Evolutionary conservation across 1,140 invertebrate species (phyloP).

Genomic region (Drosophila melanogaster): DNA sequence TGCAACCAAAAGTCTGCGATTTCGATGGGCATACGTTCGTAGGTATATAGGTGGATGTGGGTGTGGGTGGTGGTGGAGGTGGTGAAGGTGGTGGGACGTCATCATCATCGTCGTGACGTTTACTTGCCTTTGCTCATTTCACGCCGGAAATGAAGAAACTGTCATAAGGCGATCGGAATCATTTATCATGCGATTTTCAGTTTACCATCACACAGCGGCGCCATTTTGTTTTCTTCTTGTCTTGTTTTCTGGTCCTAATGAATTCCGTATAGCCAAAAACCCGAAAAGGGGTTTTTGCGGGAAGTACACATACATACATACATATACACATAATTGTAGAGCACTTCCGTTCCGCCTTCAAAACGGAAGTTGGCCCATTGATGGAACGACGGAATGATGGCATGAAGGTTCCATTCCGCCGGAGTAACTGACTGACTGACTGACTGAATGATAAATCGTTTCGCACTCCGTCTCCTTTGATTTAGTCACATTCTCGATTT

Average conservation of each 20-base stretch:
- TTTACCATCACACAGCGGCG: slow-evolving; percentile 9
- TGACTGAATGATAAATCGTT: slow-evolving; percentile 65
- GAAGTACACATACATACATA: background rate
- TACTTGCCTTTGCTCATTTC: slow-evolving; percentile 68
- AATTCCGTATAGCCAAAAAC: slow-evolving; percentile 55
- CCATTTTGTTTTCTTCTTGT: slow-evolving; percentile 65
- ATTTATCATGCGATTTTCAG: slow-evolving; percentile 83
- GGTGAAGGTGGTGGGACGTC: background rate
- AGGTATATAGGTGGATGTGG: background rate
- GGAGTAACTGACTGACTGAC: slow-evolving; percentile 2
- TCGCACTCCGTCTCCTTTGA: slow-evolving; percentile 6
- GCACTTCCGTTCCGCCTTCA: slow-evolving; percentile 40
- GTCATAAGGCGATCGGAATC: slow-evolving; percentile 84
- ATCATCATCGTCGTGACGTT: slow-evolving; percentile 27
- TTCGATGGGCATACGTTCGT: background rate
- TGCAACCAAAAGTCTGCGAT: slow-evolving; percentile 28
- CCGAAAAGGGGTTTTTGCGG: background rate
- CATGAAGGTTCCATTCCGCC: slow-evolving; percentile 17
- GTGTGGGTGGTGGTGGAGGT: slow-evolving; percentile 12
- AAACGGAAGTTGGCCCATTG: slow-evolving; percentile 43
- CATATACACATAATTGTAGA: background rate
- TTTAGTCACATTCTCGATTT: slow-evolving; percentile 39
- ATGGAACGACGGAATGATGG: slow-evolving; percentile 40
- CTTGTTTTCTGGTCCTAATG: slow-evolving; percentile 58
- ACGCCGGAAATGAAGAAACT: slow-evolving; percentile 84